Conservation (phyloP, 2,888 invertebrate genomes). For the Colletes collaris region DNA sequence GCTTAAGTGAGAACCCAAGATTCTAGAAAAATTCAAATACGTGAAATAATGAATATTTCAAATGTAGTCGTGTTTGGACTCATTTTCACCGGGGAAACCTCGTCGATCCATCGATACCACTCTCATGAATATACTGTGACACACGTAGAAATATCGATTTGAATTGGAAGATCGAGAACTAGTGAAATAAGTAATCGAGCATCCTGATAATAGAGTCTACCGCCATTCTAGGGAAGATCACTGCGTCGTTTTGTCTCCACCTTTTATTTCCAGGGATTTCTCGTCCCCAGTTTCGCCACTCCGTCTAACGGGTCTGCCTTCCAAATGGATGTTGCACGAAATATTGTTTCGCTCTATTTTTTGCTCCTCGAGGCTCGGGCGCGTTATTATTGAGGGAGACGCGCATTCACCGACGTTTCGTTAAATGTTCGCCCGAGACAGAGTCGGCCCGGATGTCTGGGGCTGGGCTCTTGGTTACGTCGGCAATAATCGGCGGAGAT, state of each 20-base stretch:
- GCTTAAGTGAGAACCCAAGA: no score
- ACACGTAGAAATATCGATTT: no score
- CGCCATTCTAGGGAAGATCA: background rate
- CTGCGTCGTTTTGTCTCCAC: no score
- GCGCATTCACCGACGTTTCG: constrained; percentile 11
- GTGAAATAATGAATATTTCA: no score
- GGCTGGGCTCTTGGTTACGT: background rate
- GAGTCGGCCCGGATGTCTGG: background rate
- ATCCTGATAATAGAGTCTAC: no score
- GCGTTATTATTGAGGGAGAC: constrained; percentile 5
- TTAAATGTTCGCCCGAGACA: constrained; percentile 5
- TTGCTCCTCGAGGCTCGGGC: background rate
- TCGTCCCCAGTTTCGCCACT: background rate
- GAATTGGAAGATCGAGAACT: no score
- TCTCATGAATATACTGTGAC: no score
- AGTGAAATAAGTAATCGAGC: no score
- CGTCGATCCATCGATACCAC: no score
- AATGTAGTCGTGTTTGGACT: no score
- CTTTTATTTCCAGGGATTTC: background rate
- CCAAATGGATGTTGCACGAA: background rate
- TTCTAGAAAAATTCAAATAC: no score
- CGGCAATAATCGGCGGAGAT: constrained; percentile 11
- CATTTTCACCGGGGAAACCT: no score
- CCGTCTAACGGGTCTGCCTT: background rate
- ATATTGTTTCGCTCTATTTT: background rate